Percentiles rank a stretch among this genome's conserved stretches.
Conservation (phyloP, 2,113 vertebrate genomes). For the Diadophis punctatus region DNA sequence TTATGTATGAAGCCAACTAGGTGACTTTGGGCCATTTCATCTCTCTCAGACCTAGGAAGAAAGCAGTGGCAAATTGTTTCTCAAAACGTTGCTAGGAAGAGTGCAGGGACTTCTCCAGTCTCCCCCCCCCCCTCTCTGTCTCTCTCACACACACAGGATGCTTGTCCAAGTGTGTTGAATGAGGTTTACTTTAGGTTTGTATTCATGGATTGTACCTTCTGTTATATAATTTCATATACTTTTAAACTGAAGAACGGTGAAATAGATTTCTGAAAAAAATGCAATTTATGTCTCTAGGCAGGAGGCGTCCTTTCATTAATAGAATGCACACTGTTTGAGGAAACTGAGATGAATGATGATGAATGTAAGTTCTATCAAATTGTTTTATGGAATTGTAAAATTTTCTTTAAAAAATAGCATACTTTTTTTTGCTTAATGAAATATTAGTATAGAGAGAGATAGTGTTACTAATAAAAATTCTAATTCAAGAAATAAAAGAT, state of each 20-base stretch:
- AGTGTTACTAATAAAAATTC: not conserved
- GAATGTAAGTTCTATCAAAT: conserved; percentile 81
- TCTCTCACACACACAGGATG: not conserved
- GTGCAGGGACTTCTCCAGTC: not conserved
- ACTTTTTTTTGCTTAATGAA: not conserved
- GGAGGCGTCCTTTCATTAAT: conserved; percentile 94
- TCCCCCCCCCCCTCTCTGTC: rapidly evolving
- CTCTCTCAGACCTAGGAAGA: not conserved
- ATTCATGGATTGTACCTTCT: not conserved
- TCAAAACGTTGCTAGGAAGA: not conserved
- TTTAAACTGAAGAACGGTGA: not conserved
- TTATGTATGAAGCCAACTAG: not conserved
- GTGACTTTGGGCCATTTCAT: not conserved
- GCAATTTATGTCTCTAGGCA: conserved; percentile 76
- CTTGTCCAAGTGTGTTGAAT: not conserved
- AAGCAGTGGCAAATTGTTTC: not conserved
- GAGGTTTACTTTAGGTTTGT: not conserved
- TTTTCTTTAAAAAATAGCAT: conserved; percentile 23
- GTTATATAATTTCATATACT: conserved; percentile 6
- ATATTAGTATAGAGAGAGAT: not conserved
- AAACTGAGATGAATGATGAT: conserved; percentile 86
- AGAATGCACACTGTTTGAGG: conserved; percentile 93
- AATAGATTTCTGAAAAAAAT: conserved; percentile 33
- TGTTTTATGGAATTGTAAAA: conserved; percentile 40
- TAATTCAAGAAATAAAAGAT: not conserved